Evolutionary conservation across 2,113 vertebrate genomes (phyloP).

Genomic region (Actinemys pallida): DNA sequence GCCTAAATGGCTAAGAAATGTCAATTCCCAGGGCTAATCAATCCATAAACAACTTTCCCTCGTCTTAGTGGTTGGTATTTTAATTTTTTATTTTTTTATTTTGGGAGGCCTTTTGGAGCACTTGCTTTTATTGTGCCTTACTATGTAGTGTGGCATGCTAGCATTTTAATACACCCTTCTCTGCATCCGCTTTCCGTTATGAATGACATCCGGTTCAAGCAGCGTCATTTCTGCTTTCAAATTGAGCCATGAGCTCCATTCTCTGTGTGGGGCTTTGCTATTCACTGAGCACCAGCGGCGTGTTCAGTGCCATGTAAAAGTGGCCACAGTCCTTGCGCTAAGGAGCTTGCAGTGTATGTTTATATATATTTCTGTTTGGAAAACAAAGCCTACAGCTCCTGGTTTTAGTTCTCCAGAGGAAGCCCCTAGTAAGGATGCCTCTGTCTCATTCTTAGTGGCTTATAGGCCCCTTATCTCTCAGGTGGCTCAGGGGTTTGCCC

Average conservation of each 20-base stretch:
- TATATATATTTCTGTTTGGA: not conserved
- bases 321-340: not conserved
- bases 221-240: not conserved
- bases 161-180: not conserved
- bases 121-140: not conserved
- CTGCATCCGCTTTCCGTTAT: not conserved
- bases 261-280: not conserved
- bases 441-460: not conserved
- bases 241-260: not conserved
- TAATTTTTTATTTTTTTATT: not conserved
- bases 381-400: not conserved
- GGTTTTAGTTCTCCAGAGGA: not conserved
- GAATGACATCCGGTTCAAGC: not conserved
- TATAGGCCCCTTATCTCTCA: not conserved
- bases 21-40: not conserved
- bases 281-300: accelerated
- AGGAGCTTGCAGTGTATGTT: not conserved
- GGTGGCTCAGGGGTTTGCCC: not conserved
- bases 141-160: not conserved
- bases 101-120: not conserved
- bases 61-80: not conserved
- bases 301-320: accelerated
- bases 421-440: not conserved
- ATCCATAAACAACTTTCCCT: not conserved
- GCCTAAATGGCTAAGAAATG: not conserved